Base-by-base conservation (phyloP, 2,797 vertebrate species). In the Halcyon smyrnensis region DNA sequence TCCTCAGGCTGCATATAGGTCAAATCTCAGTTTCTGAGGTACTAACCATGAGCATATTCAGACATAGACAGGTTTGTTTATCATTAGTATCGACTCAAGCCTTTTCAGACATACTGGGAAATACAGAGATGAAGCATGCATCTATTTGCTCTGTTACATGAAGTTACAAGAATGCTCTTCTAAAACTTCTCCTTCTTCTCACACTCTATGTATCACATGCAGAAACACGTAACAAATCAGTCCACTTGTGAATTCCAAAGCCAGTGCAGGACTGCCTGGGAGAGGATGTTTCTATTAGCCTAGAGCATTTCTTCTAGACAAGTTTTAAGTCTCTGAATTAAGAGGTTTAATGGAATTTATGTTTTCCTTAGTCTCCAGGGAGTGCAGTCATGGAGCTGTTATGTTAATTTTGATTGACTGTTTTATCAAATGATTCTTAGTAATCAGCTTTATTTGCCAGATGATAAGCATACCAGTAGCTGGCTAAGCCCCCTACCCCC, bases 341-440 rank as follows among this genome's bases (percentile, higher is more conserved):
- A 80, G 20, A 6, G 4, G 4, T 95, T 73, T 48, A 81, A n/a
- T 63, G 39, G 65, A 48, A 64, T 64, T 90, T 65, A 62, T 76
- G 24, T 67, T 70, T 53, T 67, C 59, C 73, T 65, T 64, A 23
- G 57, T 92, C 69, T 81, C 24, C 39, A 34, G 51, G 45, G 20
- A 45, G 15, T 77, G 60, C 59, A 84, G 71, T 62, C 78, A 30
- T 25, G 23, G 73, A 81, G 37, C n/a, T 71, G 4, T 41, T 91
- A 36, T 69, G 82, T 95, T 79, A 25, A 5, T n/a, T 82, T 56
- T 65, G 77, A 90, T 32, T 76, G 63, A 81, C 50, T 86, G 30
- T 51, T 93, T 63, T 77, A 67, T 76, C 59, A 39, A 81, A 75
- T 30, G 12, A 36, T 11, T 78, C 45, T 68, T 65, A 37, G 39